phyloP scores from a whole-genome alignment of 2,113 vertebrate genomes.

The Athene noctua region DNA sequence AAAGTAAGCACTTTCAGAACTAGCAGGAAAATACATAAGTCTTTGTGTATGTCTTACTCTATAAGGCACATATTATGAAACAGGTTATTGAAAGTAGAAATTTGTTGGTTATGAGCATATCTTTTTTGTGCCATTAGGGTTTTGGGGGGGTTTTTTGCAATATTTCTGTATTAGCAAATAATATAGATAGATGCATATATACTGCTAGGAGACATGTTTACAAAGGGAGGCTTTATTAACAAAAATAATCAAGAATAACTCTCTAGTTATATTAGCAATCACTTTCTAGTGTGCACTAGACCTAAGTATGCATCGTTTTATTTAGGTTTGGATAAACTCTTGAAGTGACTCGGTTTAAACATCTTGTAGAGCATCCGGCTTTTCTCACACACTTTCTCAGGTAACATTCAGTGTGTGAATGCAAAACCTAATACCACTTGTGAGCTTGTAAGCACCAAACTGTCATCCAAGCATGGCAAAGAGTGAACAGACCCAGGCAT shows the following conservation, averaged over 20 bases:
- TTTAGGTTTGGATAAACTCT: not conserved
- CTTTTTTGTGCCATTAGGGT: not conserved
- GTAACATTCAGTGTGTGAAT: not conserved
- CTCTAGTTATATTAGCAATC: not conserved
- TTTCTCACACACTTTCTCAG: not conserved
- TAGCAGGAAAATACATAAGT: not conserved
- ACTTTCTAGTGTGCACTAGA: not conserved
- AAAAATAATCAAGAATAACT: not conserved
- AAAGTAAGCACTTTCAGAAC: not conserved
- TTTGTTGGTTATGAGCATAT: not conserved
- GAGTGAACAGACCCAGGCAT: not conserved
- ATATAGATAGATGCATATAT: not conserved
- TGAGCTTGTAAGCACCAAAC: not conserved
- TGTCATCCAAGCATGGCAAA: not conserved
- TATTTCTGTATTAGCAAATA: not conserved
- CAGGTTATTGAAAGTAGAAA: not conserved
- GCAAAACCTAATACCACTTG: not conserved
- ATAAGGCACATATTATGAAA: fast-evolving
- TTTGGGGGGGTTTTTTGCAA: too few species aligned
- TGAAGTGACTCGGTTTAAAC: not conserved
- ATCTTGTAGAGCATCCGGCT: not conserved
- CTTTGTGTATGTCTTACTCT: not conserved
- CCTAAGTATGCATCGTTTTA: not conserved
- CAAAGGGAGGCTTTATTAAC: not conserved
- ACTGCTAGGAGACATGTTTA: not conserved